Evolutionary conservation across 2,888 invertebrate genomes (phyloP).

Genomic region (Melitaea athalia): DNA sequence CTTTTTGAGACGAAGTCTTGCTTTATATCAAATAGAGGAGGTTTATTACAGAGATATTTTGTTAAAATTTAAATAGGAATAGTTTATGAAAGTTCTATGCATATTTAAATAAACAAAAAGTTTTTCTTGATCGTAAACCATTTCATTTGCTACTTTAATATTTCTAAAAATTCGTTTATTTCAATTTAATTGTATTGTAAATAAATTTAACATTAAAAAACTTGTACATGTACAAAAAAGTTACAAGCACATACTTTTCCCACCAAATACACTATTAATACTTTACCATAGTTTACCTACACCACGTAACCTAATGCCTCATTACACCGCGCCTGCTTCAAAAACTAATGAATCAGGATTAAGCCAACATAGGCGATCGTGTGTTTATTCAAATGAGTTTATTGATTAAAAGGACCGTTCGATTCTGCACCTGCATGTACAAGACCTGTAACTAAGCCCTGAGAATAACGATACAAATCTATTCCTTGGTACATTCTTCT

Average conservation of each 20-base stretch:
- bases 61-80: background rate
- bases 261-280: background rate
- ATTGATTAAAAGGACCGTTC: slow-evolving; percentile 55
- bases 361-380: slow-evolving; percentile 50
- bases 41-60: background rate
- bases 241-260: background rate
- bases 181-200: too few species aligned
- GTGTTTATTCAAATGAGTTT: slow-evolving; percentile 68
- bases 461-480: slow-evolving; percentile 12
- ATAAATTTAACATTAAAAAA: too few species aligned
- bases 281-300: background rate
- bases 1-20: background rate
- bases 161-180: too few species aligned
- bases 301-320: slow-evolving; percentile 30
- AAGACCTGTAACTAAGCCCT: slow-evolving; percentile 6
- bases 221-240: background rate
- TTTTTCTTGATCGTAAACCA: too few species aligned
- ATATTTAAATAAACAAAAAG: too few species aligned
- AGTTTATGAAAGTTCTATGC: too few species aligned
- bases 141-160: too few species aligned
- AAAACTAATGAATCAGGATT: slow-evolving; percentile 64
- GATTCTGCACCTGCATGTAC: slow-evolving; percentile 32
- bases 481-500: slow-evolving; percentile 1
- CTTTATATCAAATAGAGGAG: background rate
- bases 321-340: slow-evolving; percentile 45